Evolutionary conservation across 2,113 vertebrate genomes (phyloP).

Genomic region (Pelusios castaneus): DNA sequence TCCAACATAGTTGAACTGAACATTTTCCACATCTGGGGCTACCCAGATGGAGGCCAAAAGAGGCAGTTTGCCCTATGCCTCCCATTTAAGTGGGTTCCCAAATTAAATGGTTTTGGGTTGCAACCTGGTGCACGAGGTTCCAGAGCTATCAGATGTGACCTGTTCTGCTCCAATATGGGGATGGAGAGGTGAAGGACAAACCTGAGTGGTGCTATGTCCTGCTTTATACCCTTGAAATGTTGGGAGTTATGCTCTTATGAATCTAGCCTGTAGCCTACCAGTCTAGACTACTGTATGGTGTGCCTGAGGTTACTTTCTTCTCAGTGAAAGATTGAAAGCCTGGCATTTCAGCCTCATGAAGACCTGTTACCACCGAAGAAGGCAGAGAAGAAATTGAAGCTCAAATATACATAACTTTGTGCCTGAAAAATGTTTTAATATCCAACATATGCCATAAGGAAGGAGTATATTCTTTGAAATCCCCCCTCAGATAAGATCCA

Average conservation of each 20-base stretch:
- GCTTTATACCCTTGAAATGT: not conserved
- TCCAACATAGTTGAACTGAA: not conserved
- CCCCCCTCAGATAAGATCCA: not conserved
- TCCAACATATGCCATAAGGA: not conserved
- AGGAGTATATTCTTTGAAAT: not conserved
- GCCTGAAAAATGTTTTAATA: not conserved
- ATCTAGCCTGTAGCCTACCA: not conserved
- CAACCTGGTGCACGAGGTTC: no score
- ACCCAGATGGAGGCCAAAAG: no score
- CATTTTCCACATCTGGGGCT: not conserved
- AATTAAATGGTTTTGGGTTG: not conserved
- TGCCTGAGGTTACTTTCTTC: not conserved
- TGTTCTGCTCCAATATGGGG: no score
- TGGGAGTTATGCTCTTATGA: not conserved
- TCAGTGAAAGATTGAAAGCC: not conserved
- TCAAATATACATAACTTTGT: not conserved
- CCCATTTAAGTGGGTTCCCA: not conserved
- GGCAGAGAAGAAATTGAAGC: not conserved
- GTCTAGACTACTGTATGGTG: not conserved
- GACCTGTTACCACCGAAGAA: not conserved
- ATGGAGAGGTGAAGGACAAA: not conserved
- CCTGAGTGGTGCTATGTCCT: not conserved
- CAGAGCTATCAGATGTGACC: not conserved
- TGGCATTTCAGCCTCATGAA: not conserved
- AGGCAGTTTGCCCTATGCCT: no score